Percentiles rank a stretch among this genome's conserved stretches.
phyloP scores from a whole-genome alignment of 2,888 invertebrate genomes.

The Pimpla rufipes region DNA sequence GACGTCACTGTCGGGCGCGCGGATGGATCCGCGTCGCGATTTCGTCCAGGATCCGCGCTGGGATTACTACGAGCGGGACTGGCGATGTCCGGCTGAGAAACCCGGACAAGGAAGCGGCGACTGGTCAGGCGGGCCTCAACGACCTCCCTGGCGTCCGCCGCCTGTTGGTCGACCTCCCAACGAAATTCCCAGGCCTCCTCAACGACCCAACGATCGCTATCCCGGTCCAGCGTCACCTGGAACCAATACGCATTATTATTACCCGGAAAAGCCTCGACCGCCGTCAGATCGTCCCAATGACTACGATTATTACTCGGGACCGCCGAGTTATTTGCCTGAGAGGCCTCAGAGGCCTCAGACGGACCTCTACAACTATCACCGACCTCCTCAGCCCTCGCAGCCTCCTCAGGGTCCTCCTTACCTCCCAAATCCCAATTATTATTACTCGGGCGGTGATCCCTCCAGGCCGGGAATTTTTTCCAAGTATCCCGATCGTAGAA shows the following conservation, averaged over 20 bases:
- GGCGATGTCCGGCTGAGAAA: slow-evolving; percentile 86
- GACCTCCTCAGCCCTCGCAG: slow-evolving; percentile 34
- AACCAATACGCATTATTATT: slow-evolving; percentile 8
- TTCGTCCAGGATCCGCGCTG: slow-evolving; percentile 90
- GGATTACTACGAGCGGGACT: slow-evolving; percentile 93
- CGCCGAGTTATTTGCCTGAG: slow-evolving; percentile 34
- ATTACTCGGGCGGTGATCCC: background rate
- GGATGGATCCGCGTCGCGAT: slow-evolving; percentile 89
- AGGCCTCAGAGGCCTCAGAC: slow-evolving; percentile 17
- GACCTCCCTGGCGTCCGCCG: slow-evolving; percentile 7
- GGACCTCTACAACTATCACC: slow-evolving; percentile 36
- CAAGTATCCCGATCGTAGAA: slow-evolving; percentile 69
- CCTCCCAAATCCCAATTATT: slow-evolving; percentile 25
- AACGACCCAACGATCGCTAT: slow-evolving; percentile 51
- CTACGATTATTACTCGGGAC: slow-evolving; percentile 49
- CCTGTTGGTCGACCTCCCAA: slow-evolving; percentile 40
- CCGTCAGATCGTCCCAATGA: slow-evolving; percentile 70
- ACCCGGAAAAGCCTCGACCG: slow-evolving; percentile 62
- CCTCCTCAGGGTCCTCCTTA: background rate
- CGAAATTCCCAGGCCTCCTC: slow-evolving; percentile 61
- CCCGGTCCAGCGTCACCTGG: slow-evolving; percentile 14
- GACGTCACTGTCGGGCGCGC: slow-evolving; percentile 85
- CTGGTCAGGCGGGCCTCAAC: slow-evolving; percentile 18
- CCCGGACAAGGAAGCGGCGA: slow-evolving; percentile 20
- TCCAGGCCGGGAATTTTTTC: slow-evolving; percentile 53